A percentile compares a stretch with the other conserved stretches of the same genome.
These are phyloP conservation scores for Lagopus leucura DNA, from an alignment of 2,113 vertebrate species.

Conservation along the genomic window DNA sequence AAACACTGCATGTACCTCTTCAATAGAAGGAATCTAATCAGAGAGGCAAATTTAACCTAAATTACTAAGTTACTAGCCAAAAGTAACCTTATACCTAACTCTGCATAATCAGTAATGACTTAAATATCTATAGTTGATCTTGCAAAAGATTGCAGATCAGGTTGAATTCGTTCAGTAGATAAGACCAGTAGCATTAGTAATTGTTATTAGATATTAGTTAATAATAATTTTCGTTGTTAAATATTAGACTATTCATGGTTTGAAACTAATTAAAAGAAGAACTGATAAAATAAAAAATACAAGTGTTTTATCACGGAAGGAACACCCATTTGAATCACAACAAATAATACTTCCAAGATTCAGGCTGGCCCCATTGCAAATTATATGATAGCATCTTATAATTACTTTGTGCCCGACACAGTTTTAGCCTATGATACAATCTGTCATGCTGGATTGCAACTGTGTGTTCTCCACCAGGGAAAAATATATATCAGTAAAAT, in stretches of 20 bases:
- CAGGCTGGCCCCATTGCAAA: conserved; percentile 47
- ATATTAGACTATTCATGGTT: rapidly evolving
- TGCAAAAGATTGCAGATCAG: background rate
- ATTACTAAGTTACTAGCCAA: background rate
- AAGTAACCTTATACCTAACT: background rate
- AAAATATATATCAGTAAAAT: conserved; percentile 72
- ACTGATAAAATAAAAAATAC: background rate
- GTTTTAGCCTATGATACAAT: conserved; percentile 66
- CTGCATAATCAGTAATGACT: background rate
- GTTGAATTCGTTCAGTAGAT: background rate
- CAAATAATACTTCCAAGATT: background rate
- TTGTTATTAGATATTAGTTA: rapidly evolving
- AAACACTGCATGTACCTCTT: background rate
- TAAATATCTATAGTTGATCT: background rate
- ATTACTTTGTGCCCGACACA: conserved; percentile 56
- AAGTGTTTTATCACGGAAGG: background rate
- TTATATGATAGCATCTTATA: conserved; percentile 55
- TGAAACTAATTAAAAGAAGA: background rate
- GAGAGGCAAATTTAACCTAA: conserved; percentile 3
- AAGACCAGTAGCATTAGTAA: background rate
- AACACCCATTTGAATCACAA: background rate
- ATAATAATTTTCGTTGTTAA: background rate
- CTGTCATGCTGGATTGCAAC: conserved; percentile 51
- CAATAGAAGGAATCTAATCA: background rate
- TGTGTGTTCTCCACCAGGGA: conserved; percentile 65